Evolutionary conservation across 2,888 invertebrate species (phyloP).

Genomic region (Mechanitis mazaeus): DNA sequence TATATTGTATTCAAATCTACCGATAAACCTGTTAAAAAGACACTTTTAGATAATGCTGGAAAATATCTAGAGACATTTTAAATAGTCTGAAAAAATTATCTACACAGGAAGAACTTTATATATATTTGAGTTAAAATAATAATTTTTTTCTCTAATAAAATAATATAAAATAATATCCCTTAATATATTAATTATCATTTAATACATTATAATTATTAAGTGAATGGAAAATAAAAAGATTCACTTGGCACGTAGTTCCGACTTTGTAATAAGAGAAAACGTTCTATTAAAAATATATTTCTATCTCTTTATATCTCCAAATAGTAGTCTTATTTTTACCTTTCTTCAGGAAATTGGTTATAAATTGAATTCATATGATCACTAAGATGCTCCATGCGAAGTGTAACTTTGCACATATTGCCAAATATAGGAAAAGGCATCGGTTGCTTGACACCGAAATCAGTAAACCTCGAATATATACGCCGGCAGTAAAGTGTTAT

Average conservation of each 20-base stretch:
- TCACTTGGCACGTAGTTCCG: too few relatives aligned
- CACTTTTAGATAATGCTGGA: neutral
- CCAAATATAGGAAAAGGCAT: conserved; percentile 39
- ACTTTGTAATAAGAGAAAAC: too few relatives aligned
- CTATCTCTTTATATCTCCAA: too few relatives aligned
- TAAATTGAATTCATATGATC: conserved; percentile 34
- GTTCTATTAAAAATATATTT: too few relatives aligned
- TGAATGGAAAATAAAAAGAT: too few relatives aligned
- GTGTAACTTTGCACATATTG: conserved; percentile 29
- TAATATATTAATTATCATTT: too few relatives aligned
- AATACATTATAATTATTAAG: too few relatives aligned
- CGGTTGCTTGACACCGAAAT: conserved; percentile 37
- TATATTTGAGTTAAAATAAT: too few relatives aligned
- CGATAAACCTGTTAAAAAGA: conserved; percentile 41
- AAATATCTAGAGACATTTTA: neutral
- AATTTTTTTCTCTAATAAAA: too few relatives aligned
- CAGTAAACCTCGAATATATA: conserved; percentile 38
- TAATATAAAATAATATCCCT: too few relatives aligned
- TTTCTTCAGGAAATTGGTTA: conserved; percentile 36
- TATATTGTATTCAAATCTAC: conserved; percentile 55
- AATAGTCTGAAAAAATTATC: too few relatives aligned
- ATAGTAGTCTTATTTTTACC: conserved; percentile 30
- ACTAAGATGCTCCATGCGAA: conserved; percentile 35
- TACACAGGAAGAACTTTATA: too few relatives aligned
- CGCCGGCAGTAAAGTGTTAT: conserved; percentile 37